A percentile compares a stretch with the other conserved stretches of the same genome.
Conservation (phyloP, 2,797 vertebrate species). For the Tenualosa ilisha region DNA sequence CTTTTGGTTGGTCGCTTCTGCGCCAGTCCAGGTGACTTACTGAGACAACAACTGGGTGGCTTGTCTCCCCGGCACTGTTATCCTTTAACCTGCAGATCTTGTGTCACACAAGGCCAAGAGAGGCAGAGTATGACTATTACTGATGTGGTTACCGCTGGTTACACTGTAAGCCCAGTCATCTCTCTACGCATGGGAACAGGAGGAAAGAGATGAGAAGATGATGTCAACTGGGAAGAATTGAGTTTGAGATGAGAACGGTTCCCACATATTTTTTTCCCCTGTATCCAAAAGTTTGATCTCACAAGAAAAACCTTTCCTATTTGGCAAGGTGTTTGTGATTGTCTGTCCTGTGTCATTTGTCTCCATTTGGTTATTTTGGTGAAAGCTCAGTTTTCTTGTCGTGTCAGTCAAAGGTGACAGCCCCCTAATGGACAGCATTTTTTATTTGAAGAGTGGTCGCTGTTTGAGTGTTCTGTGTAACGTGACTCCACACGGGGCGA, state of each 20-base stretch:
- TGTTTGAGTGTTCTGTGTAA: slow-evolving; percentile 4
- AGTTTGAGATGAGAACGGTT: neutral
- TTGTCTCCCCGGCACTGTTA: neutral
- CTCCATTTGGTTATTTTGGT: neutral
- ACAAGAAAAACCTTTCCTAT: neutral
- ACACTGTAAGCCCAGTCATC: slow-evolving; percentile 1
- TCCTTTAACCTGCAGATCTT: neutral
- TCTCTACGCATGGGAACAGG: neutral
- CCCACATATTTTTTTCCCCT: neutral
- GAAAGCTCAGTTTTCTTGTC: neutral
- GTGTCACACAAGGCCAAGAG: neutral
- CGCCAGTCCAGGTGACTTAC: neutral
- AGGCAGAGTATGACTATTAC: neutral
- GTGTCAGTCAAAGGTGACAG: neutral
- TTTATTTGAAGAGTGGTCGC: neutral
- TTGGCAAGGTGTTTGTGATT: neutral
- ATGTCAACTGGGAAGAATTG: neutral
- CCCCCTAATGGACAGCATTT: neutral
- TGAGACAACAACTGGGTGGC: neutral
- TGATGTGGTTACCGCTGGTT: neutral
- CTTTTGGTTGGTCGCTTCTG: neutral
- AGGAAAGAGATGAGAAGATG: neutral
- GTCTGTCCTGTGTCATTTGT: neutral
- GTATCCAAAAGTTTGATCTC: neutral
- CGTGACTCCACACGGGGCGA: neutral